Evolutionary conservation across 2,797 vertebrate species (phyloP).

Genomic region (Mormyrus proboscirostris): DNA sequence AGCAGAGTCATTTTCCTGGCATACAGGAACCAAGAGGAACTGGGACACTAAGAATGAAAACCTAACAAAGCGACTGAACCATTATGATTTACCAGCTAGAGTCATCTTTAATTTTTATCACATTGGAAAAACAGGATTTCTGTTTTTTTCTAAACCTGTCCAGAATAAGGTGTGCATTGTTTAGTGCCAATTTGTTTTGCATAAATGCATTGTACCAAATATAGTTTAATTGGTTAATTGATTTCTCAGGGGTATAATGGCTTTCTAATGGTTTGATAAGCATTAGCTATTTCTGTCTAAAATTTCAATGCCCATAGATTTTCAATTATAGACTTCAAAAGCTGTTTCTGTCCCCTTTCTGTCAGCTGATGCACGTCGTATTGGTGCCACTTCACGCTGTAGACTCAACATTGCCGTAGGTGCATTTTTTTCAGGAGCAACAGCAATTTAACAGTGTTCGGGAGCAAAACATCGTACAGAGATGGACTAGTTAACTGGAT

Average conservation of each 20-base stretch:
- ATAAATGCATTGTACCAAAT: not conserved
- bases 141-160: not conserved
- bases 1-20: not conserved
- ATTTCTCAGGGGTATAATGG: not conserved
- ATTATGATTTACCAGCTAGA: not conserved
- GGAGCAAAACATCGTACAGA: not conserved
- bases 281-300: slow-evolving; percentile 9
- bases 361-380: no score
- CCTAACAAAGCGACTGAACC: not conserved
- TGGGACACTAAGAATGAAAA: not conserved
- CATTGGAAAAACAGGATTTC: not conserved
- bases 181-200: not conserved
- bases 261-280: not conserved
- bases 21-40: not conserved
- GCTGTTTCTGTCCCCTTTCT: not conserved
- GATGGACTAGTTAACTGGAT: not conserved
- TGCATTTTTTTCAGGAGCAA: not conserved
- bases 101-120: not conserved
- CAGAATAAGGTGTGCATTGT: not conserved
- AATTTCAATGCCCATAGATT: not conserved
- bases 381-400: not conserved
- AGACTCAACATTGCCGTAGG: not conserved
- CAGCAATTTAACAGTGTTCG: not conserved
- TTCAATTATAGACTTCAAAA: not conserved
- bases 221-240: slow-evolving; percentile 2